A percentile compares a stretch with the other conserved stretches of the same genome.
phyloP scores from a whole-genome alignment of 2,888 invertebrate species.

The Drosophila borborema region DNA sequence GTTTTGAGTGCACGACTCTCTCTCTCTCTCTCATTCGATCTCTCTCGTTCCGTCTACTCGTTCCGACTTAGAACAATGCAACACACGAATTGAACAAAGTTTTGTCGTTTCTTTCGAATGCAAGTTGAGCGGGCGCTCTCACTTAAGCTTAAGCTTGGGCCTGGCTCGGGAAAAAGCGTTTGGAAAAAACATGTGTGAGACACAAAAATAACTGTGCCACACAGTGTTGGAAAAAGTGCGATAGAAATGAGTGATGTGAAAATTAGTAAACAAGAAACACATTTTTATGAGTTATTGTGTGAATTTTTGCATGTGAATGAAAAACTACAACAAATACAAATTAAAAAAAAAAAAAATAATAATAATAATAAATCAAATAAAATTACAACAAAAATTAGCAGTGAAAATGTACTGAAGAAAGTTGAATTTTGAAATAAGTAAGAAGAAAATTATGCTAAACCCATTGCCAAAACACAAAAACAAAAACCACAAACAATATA shows the following conservation, averaged over 20 bases:
- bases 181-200: constrained; percentile 24
- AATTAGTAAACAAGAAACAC: constrained; percentile 62
- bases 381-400: constrained; percentile 20
- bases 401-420: constrained; percentile 55
- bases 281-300: constrained; percentile 72
- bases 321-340: constrained; percentile 35
- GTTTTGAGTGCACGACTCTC: constrained; percentile 11
- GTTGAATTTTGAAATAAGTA: constrained; percentile 29
- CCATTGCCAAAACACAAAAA: constrained; percentile 25
- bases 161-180: constrained; percentile 26
- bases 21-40: constrained; percentile 1
- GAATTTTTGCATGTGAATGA: constrained; percentile 79
- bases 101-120: constrained; percentile 28
- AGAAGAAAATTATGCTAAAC: constrained; percentile 40
- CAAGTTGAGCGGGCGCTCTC: constrained; percentile 30
- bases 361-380: neutral
- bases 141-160: constrained; percentile 19
- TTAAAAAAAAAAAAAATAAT: neutral
- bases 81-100: constrained; percentile 8
- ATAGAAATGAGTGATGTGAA: constrained; percentile 56
- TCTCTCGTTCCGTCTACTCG: neutral
- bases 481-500: constrained; percentile 14
- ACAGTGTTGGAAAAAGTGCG: constrained; percentile 48
- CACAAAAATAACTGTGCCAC: constrained; percentile 66
- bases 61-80: constrained; percentile 8